Evolutionary conservation across 2,888 invertebrate genomes (phyloP), one percentile per base, ranked within the genome.

Genomic region (Drosophila pseudotalamancana): DNA sequence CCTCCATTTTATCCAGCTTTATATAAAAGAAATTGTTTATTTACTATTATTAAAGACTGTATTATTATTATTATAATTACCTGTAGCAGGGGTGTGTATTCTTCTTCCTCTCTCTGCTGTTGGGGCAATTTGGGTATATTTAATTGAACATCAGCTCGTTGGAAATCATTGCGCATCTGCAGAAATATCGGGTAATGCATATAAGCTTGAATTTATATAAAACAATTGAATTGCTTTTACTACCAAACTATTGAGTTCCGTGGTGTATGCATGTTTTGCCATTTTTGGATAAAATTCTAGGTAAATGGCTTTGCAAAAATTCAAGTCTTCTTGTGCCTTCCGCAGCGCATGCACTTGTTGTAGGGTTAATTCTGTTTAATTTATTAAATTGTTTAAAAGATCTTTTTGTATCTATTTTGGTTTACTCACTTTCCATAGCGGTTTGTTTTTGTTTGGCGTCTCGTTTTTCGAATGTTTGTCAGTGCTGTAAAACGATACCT

Each of bases 161-260:
- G 66, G 6, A 89, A 87, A 39, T 89, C 88, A 0, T 78, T 75
- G 3, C 86, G 73, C 0, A 88, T 35, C 89, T 89, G 31, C 0
- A 48, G 32, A 4, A 0, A 27, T 5, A 12, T n/a, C n/a, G n/a
- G 6, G 12, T 21, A 0, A 0, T 2, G 4, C 9, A n/a, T 42
- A 0, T 6, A 14, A 14, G n/a, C n/a, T n/a, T n/a, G n/a, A n/a
- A n/a, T n/a, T n/a, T 32, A 3, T 12, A 21, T 18, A 25, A 16
- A n/a, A 12, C 14, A 9, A 0, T 2, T 0, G 0, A 3, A 11
- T 25, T 14, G 5, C 6, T 14, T 0, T 5, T n/a, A 4, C 16
- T 65, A 90, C 89, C 70, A 90, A 69, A 23, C 88, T 88, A 16
- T 84, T 85, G 0, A 91, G 54, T 11, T 89, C 86, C 0, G 77